These are phyloP conservation scores for Temnothorax longispinosus DNA, from an alignment of 1,140 invertebrate species.

Conservation along the genomic window DNA sequence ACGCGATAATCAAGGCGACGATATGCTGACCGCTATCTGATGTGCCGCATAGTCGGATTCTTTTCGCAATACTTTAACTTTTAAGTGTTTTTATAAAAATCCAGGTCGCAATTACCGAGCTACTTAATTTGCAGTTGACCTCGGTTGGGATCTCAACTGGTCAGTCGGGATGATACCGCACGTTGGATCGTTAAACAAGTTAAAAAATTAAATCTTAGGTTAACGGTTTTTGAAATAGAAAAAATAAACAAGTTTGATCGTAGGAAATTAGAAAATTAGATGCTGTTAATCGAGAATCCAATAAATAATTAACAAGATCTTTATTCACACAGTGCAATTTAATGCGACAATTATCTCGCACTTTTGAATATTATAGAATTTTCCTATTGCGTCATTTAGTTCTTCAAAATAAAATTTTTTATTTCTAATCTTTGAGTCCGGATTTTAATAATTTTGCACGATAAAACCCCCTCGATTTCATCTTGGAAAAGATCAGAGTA, in stretches of 20 bases:
- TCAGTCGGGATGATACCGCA: background rate
- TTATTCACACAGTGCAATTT: background rate
- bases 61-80: conserved; percentile 13
- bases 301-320: background rate
- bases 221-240: background rate
- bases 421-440: background rate
- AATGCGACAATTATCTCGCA: background rate
- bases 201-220: background rate
- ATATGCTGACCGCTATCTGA: conserved; percentile 28
- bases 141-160: background rate
- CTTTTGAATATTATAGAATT: background rate
- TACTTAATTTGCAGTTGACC: conserved; percentile 1
- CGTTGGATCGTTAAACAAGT: background rate
- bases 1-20: conserved; percentile 49
- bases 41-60: conserved; percentile 15
- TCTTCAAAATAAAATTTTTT: background rate
- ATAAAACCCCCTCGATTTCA: background rate
- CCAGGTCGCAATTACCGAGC: background rate
- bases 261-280: background rate
- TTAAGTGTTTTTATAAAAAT: conserved; percentile 1
- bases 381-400: background rate
- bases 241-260: background rate
- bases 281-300: background rate
- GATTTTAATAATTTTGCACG: background rate
- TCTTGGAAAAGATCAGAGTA: background rate